A percentile compares a stretch with the other conserved stretches of the same genome.
Evolutionary conservation across 1,140 invertebrate species (phyloP).

Genomic region (Heterodera carotae): DNA sequence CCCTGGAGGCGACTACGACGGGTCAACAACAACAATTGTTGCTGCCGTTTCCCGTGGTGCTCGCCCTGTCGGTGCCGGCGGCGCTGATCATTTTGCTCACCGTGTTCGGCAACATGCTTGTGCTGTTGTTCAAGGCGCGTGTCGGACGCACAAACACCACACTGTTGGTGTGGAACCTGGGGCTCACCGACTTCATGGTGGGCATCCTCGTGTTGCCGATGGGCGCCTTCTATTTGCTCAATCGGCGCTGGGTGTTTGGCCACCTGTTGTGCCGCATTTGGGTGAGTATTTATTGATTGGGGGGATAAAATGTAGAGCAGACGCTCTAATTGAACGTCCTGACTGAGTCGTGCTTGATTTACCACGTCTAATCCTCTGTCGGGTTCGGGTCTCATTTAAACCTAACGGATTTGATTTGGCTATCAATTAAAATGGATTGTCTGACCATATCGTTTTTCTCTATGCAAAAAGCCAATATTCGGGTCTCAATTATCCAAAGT

Average conservation of each 20-base stretch:
- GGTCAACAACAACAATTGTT: not conserved
- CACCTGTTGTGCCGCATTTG: constrained; percentile 68
- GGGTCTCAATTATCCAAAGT: too few relatives aligned
- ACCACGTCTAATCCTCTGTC: too few relatives aligned
- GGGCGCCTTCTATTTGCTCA: constrained; percentile 60
- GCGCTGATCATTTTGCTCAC: constrained; percentile 62
- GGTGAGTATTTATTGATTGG: too few relatives aligned
- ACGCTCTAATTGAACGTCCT: too few relatives aligned
- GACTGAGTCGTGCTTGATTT: too few relatives aligned
- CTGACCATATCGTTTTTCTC: too few relatives aligned
- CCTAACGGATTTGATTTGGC: too few relatives aligned
- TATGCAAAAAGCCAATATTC: too few relatives aligned
- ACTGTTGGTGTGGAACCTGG: constrained; percentile 63
- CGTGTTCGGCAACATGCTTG: constrained; percentile 63
- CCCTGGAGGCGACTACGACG: too few relatives aligned
- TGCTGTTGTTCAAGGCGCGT: constrained; percentile 61
- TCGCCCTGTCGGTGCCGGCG: constrained; percentile 58
- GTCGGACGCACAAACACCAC: constrained; percentile 65
- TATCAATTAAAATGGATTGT: too few relatives aligned
- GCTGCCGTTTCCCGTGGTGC: constrained; percentile 49
- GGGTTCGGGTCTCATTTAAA: too few relatives aligned
- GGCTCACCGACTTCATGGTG: constrained; percentile 68
- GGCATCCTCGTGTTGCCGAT: constrained; percentile 69
- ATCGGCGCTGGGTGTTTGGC: constrained; percentile 67
- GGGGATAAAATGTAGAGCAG: too few relatives aligned